These are phyloP conservation scores for Drosophila sordidula DNA, from an alignment of 2,888 invertebrate species.

Conservation along the genomic window DNA sequence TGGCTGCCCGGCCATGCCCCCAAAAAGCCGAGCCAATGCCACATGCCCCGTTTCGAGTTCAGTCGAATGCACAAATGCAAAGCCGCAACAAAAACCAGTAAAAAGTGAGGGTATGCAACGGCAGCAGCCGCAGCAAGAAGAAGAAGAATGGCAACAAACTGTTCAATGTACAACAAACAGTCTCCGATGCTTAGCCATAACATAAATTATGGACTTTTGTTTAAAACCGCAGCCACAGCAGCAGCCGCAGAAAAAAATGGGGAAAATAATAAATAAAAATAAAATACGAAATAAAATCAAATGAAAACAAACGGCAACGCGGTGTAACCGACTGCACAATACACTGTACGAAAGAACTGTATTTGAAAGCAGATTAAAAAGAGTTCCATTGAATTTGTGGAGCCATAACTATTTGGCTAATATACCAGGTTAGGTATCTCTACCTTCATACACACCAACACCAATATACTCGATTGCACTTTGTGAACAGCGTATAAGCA, in stretches of 20 bases:
- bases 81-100: slow-evolving; percentile 48
- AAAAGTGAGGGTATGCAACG: slow-evolving; percentile 43
- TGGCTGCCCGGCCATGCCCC: slow-evolving; percentile 10
- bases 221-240: slow-evolving; percentile 63
- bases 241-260: slow-evolving; percentile 31
- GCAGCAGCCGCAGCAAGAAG: slow-evolving; percentile 6
- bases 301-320: slow-evolving; percentile 3
- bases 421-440: too few species aligned
- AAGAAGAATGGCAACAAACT: slow-evolving; percentile 44
- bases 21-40: slow-evolving; percentile 30
- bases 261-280: slow-evolving; percentile 29
- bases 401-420: too few species aligned
- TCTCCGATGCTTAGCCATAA: slow-evolving; percentile 63
- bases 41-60: slow-evolving; percentile 41
- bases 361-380: too few species aligned
- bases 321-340: neutral
- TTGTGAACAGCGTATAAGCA: neutral
- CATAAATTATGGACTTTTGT: slow-evolving; percentile 78
- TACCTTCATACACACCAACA: too few species aligned
- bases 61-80: slow-evolving; percentile 72
- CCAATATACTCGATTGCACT: neutral
- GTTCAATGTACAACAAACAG: slow-evolving; percentile 39
- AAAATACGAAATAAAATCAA: slow-evolving; percentile 40
- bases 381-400: too few species aligned
- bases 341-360: slow-evolving; percentile 5